Evolutionary conservation across 2,797 vertebrate species (phyloP).

Genomic region (Sphaeramia orbicularis): DNA sequence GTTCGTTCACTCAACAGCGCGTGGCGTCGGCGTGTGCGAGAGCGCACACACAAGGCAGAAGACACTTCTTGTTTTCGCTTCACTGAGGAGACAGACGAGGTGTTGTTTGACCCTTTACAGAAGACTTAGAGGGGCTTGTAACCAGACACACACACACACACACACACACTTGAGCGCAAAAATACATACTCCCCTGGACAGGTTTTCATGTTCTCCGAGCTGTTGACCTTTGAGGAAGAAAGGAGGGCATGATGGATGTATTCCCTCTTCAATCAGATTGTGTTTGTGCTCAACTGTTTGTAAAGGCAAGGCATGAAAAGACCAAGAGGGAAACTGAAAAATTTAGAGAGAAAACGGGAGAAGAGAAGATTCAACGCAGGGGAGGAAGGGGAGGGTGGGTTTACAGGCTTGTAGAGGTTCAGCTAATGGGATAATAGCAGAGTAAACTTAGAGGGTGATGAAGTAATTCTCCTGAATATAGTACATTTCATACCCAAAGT

Average conservation of each 20-base stretch:
- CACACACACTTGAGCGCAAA: slow-evolving; percentile 1
- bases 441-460: background rate
- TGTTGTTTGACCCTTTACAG: slow-evolving; percentile 58
- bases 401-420: slow-evolving; percentile 7
- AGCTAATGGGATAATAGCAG: slow-evolving; percentile 6
- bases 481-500: no score
- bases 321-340: slow-evolving; percentile 10
- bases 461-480: no score
- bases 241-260: slow-evolving; percentile 49
- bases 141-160: slow-evolving; percentile 21
- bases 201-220: slow-evolving; percentile 51
- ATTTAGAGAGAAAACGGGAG: slow-evolving; percentile 5
- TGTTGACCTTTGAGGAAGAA: slow-evolving; percentile 59
- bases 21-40: background rate
- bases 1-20: slow-evolving; percentile 54
- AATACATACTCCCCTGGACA: slow-evolving; percentile 37
- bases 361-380: background rate
- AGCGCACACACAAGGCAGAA: slow-evolving; percentile 21
- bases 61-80: slow-evolving; percentile 58
- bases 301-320: slow-evolving; percentile 18
- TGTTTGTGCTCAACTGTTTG: slow-evolving; percentile 44
- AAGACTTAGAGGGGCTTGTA: slow-evolving; percentile 50
- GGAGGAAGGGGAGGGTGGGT: background rate
- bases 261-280: slow-evolving; percentile 49
- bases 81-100: slow-evolving; percentile 42